phyloP scores from a whole-genome alignment of 2,888 invertebrate genomes.

The Augiades crinisus region DNA sequence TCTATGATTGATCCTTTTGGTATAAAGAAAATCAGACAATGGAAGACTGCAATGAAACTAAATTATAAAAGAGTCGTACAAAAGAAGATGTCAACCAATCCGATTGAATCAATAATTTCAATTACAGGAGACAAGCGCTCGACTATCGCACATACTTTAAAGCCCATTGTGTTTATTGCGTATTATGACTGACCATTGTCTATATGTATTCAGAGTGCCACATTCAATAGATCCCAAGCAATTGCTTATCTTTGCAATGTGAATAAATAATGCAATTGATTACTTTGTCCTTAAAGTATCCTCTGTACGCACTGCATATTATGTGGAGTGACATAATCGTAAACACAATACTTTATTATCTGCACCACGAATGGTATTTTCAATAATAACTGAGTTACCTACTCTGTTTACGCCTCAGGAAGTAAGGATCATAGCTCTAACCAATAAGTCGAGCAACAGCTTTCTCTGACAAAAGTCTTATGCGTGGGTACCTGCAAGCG shows the following conservation, averaged over 20 bases:
- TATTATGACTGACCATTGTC: constrained; percentile 52
- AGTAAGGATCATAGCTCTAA: constrained; percentile 8
- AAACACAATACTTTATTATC: too few species aligned
- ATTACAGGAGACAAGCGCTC: constrained; percentile 43
- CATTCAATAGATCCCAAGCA: constrained; percentile 8
- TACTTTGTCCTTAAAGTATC: constrained; percentile 6
- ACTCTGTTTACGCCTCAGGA: not conserved
- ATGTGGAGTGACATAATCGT: not conserved
- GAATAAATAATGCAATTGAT: constrained; percentile 13
- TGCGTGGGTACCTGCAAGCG: constrained; percentile 68
- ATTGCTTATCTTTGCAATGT: constrained; percentile 34
- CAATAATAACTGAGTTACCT: too few species aligned
- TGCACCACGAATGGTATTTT: too few species aligned
- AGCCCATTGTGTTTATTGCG: constrained; percentile 37
- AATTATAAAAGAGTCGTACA: too few species aligned
- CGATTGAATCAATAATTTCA: constrained; percentile 50
- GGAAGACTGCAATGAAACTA: too few species aligned
- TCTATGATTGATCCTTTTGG: too few species aligned
- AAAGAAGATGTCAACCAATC: constrained; percentile 8
- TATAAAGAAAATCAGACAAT: too few species aligned
- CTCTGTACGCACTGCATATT: not conserved
- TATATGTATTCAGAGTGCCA: constrained; percentile 23
- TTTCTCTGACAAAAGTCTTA: constrained; percentile 38
- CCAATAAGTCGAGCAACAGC: constrained; percentile 19
- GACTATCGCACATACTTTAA: constrained; percentile 34